phyloP scores from a whole-genome alignment of 2,888 invertebrate genomes.

The Yponomeuta cagnagella region DNA sequence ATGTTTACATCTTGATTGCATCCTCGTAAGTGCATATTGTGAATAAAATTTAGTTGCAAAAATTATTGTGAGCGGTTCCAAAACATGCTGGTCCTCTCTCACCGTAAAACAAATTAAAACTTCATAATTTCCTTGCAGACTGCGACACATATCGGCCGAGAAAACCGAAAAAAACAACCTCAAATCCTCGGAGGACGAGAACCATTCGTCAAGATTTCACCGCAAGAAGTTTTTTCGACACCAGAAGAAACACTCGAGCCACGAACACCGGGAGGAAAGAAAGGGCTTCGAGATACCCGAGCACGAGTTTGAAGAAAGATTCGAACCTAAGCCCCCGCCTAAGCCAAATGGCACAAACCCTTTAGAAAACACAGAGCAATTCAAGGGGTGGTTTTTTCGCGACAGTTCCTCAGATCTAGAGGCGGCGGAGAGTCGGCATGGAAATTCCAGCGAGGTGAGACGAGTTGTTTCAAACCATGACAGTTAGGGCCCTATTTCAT shows the following conservation, averaged over 20 bases:
- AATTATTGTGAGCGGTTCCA: too few relatives aligned
- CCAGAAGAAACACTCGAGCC: constrained; percentile 39
- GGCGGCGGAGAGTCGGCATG: constrained; percentile 46
- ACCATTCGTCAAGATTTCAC: constrained; percentile 30
- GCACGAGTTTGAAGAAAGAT: constrained; percentile 77
- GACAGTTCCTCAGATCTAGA: constrained; percentile 59
- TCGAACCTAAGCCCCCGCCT: constrained; percentile 70
- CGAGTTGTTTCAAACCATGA: background rate
- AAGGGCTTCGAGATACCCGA: constrained; percentile 63
- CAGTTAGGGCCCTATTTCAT: too few relatives aligned
- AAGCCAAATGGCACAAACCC: constrained; percentile 36
- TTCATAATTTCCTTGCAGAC: constrained; percentile 32
- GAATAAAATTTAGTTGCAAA: background rate
- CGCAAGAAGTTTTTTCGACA: constrained; percentile 64
- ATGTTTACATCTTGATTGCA: too few relatives aligned
- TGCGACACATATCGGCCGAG: constrained; percentile 58
- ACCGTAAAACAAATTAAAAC: background rate
- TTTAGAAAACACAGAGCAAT: constrained; percentile 33
- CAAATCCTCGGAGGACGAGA: constrained; percentile 31
- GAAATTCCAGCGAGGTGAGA: constrained; percentile 46
- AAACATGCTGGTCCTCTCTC: background rate
- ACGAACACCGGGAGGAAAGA: constrained; percentile 33
- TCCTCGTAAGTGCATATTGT: background rate
- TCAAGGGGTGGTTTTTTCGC: constrained; percentile 62
- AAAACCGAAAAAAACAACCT: constrained; percentile 39